Evolutionary conservation across 1,140 invertebrate species (phyloP), one percentile per base, ranked within the genome.

Genomic region (Panagrolaimus sp.): DNA sequence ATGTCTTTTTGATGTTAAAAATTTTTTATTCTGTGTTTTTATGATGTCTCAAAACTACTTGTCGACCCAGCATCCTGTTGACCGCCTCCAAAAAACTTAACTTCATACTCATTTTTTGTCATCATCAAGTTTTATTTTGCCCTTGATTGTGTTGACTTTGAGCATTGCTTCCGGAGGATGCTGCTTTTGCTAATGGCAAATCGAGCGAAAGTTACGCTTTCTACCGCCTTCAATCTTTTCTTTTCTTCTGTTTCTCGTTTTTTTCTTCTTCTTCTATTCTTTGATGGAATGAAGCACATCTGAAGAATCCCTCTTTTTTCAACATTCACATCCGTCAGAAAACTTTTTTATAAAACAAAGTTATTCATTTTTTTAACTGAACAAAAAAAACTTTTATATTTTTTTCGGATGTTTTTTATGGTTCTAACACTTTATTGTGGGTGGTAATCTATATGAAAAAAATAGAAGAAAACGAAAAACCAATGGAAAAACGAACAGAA

Each of bases 151-250:
- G 51, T 27, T 27, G 51, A 57, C 51, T 57, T 38, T 57, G 51
- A 57, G 51, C 51, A 57, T 27, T 57, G 51, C 51, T 57, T 57
- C 51, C 51, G 51, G 51, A 57, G 51, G 51, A 57, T 57, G 51
- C 20, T 27, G 51, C 51, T 4, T 57, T 57, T 57, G 51, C 51
- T 57, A 57, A 57, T 57, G 51, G 51, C 51, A 57, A 57, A 57
- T 57, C 20, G 51, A 57, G 51, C 51, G 51, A 20, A 57, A 57
- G 31, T 38, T 38, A 38, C 31, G 31, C 31, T 38, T 38, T 27
- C 27, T 57, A 25, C 51, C 51, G 27, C 20, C 51, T 25, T 27
- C 51, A 27, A 20, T 57, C 51, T 57, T 57, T 51, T 51, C 20
- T 23, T 27, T 57, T 57, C 51, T 57, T 57, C 20, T 2, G 31